A percentile compares a stretch with the other conserved stretches of the same genome.
phyloP scores from a whole-genome alignment of 2,113 vertebrate species.

The Aphelocoma coerulescens region DNA sequence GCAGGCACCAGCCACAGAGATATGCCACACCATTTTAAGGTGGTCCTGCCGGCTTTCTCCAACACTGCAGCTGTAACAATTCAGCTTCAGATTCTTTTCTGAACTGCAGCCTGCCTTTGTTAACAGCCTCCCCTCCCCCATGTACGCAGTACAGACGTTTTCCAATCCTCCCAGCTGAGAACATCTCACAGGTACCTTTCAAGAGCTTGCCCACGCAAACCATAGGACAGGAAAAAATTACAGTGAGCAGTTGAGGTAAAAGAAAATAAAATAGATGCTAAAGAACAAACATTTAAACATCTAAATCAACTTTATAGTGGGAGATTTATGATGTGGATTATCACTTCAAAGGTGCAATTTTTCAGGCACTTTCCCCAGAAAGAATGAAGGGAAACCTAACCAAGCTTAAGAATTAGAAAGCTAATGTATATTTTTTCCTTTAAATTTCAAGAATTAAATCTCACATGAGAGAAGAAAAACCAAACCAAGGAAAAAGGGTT shows the following conservation, averaged over 20 bases:
- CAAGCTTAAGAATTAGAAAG: not conserved
- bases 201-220: not conserved
- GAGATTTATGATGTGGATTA: not conserved
- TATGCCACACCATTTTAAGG: rapidly evolving
- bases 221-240: not conserved
- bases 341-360: not conserved
- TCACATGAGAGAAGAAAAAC: not conserved
- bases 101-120: not conserved
- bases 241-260: not conserved
- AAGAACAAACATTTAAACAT: not conserved
- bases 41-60: not conserved
- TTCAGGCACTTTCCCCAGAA: not conserved
- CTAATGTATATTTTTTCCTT: not conserved
- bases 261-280: not conserved
- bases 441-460: not conserved
- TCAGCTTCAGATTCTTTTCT: not conserved
- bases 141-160: rapidly evolving
- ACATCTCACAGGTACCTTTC: not conserved
- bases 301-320: not conserved
- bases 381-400: not conserved
- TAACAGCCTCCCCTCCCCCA: not conserved
- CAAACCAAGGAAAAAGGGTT: not conserved
- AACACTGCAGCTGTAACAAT: not conserved
- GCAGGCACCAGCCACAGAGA: no score
- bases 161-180: not conserved